phyloP scores from a whole-genome alignment of 2,113 vertebrate genomes.

The Eleginops maclovinus region DNA sequence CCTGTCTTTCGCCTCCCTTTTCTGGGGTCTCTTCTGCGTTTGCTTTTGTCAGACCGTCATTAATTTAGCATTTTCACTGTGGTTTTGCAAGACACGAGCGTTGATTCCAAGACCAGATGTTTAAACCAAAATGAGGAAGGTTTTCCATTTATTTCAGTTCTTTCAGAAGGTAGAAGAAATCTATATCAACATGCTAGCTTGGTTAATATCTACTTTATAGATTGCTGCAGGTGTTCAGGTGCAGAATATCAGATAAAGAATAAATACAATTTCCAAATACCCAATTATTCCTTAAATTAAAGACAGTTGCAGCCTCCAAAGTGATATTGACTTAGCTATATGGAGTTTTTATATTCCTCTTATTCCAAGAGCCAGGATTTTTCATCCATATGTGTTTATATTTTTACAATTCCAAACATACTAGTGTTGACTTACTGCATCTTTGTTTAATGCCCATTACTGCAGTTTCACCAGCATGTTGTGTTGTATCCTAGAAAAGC shows the following conservation, averaged over 20 bases:
- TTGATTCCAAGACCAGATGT: conserved; percentile 5
- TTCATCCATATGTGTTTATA: neutral
- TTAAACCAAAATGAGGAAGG: conserved; percentile 11
- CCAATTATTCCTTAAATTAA: conserved; percentile 12
- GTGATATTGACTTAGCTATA: conserved; percentile 2
- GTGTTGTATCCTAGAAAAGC: conserved; percentile 29
- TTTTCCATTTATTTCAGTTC: conserved; percentile 29
- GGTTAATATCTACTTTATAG: conserved; percentile 12
- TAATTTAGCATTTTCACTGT: conserved; percentile 19
- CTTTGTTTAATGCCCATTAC: conserved; percentile 11
- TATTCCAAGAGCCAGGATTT: neutral
- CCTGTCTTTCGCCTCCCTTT: conserved; percentile 58
- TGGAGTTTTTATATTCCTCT: conserved; percentile 1
- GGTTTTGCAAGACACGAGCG: neutral
- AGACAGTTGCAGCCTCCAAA: conserved; percentile 6
- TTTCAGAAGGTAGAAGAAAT: conserved; percentile 19
- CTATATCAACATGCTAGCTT: neutral
- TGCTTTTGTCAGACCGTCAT: conserved; percentile 54
- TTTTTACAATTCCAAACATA: neutral
- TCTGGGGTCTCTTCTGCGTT: conserved; percentile 45
- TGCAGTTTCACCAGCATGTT: conserved; percentile 10
- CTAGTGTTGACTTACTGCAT: neutral
- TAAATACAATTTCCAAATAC: conserved; percentile 28
- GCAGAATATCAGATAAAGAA: neutral
- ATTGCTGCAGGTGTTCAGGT: conserved; percentile 15